Percentiles rank a stretch among this genome's conserved stretches.
Conservation (phyloP, 2,888 invertebrate genomes). For the Nasonovia ribisnigri region DNA sequence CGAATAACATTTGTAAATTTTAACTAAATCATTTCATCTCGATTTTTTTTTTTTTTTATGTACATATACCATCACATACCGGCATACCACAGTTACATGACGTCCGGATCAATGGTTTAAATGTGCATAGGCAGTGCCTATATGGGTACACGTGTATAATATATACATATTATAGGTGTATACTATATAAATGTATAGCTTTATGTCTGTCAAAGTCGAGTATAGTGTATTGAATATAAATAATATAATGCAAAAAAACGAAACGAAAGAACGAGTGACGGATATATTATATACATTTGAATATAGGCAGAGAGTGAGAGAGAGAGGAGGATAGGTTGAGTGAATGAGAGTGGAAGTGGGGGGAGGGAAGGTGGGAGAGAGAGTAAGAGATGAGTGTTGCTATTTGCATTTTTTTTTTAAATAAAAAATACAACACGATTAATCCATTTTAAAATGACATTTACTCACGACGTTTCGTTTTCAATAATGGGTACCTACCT, state of each 20-base stretch:
- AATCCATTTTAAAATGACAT: conserved; percentile 2
- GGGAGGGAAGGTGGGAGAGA: no score
- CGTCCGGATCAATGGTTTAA: neutral
- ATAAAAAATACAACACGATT: neutral
- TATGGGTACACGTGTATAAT: neutral
- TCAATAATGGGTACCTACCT: neutral
- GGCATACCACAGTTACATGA: neutral
- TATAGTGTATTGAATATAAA: conserved; percentile 1
- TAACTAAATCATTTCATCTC: neutral
- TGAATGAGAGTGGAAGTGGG: no score
- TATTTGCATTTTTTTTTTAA: neutral
- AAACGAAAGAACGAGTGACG: neutral
- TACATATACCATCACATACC: neutral
- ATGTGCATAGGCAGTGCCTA: neutral
- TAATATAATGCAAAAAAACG: neutral
- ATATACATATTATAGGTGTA: neutral
- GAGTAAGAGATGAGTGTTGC: neutral
- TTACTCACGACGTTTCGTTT: neutral
- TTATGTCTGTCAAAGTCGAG: neutral
- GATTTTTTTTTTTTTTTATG: neutral
- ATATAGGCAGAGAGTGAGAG: neutral
- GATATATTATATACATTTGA: neutral
- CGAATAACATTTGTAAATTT: conserved; percentile 2
- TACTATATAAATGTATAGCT: neutral
- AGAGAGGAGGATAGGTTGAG: no score